Evolutionary conservation across 1,140 invertebrate genomes (phyloP).

Genomic region (Trichomalopsis sarcophagae): DNA sequence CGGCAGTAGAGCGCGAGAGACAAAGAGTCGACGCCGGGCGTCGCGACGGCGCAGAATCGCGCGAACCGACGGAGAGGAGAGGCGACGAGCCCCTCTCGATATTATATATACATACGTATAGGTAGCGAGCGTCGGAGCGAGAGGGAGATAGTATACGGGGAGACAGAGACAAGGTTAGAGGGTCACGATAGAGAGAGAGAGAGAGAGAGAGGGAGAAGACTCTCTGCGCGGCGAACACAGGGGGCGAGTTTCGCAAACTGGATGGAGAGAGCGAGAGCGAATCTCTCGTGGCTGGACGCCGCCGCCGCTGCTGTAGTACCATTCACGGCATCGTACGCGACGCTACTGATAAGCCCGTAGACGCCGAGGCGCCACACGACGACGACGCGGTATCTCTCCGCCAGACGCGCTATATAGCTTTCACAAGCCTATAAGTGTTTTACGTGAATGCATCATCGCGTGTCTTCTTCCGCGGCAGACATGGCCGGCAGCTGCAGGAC

Average conservation of each 20-base stretch:
- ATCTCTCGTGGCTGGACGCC: neutral
- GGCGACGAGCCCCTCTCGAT: neutral
- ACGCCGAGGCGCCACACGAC: neutral
- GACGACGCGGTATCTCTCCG: neutral
- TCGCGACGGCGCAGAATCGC: constrained; percentile 64
- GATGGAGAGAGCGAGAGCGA: neutral
- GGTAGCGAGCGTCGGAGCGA: neutral
- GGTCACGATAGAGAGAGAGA: constrained; percentile 14
- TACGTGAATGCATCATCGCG: neutral
- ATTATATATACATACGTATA: constrained; percentile 14
- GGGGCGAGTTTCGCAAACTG: neutral
- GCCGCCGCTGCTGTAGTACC: neutral
- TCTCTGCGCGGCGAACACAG: neutral
- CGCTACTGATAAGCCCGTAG: neutral
- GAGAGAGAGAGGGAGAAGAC: constrained; percentile 9
- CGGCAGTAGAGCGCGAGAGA: neutral
- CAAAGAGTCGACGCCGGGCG: constrained; percentile 38
- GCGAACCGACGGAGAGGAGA: constrained; percentile 46
- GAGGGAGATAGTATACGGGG: neutral
- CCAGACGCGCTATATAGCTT: neutral
- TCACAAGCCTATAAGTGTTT: no score
- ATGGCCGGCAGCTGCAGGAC: neutral
- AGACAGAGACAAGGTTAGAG: constrained; percentile 29
- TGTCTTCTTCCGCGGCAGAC: neutral
- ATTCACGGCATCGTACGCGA: constrained; percentile 4